phyloP scores from a whole-genome alignment of 37 sponge, comb jelly and placozoan species.

The Spongia lamella region DNA sequence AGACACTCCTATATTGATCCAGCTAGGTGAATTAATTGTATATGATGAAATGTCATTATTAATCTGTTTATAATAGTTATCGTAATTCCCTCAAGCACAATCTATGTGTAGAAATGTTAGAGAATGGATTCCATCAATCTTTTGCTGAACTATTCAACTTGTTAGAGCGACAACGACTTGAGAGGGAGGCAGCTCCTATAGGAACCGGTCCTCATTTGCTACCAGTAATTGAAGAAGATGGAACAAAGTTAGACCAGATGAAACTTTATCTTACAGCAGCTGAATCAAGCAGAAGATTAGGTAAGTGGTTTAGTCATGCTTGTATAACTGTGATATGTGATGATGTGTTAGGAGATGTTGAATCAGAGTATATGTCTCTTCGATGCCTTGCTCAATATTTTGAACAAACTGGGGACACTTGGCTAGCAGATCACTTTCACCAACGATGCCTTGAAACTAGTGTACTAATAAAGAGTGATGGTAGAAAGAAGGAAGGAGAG shows the following conservation, averaged over 20 bases:
- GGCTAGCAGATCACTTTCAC: constrained; percentile 89
- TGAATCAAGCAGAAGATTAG: constrained; percentile 8
- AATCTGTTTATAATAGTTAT: constrained; percentile 40
- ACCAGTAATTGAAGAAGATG: constrained; percentile 68
- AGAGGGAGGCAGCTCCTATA: constrained; percentile 72
- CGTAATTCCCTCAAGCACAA: constrained; percentile 76
- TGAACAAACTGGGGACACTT: constrained; percentile 69
- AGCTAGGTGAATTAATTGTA: no score
- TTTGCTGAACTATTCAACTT: constrained; percentile 74
- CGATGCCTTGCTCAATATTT: constrained; percentile 74
- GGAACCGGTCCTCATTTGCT: constrained; percentile 29
- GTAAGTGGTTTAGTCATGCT: constrained; percentile 9
- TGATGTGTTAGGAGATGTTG: constrained; percentile 53
- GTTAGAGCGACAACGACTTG: constrained; percentile 57
- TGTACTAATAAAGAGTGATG: constrained; percentile 56
- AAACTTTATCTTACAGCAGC: constrained; percentile 19
- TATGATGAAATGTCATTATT: no score
- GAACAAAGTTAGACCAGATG: constrained; percentile 66
- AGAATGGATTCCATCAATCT: constrained; percentile 77
- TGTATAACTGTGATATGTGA: background rate
- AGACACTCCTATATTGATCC: no score
- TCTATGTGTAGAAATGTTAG: constrained; percentile 69
- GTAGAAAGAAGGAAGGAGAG: constrained; percentile 72
- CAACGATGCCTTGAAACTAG: constrained; percentile 74
- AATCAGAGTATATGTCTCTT: constrained; percentile 60